Evolutionary conservation across 2,113 vertebrate genomes (phyloP), one percentile per base, ranked within the genome.

Genomic region (Indicator indicator): DNA sequence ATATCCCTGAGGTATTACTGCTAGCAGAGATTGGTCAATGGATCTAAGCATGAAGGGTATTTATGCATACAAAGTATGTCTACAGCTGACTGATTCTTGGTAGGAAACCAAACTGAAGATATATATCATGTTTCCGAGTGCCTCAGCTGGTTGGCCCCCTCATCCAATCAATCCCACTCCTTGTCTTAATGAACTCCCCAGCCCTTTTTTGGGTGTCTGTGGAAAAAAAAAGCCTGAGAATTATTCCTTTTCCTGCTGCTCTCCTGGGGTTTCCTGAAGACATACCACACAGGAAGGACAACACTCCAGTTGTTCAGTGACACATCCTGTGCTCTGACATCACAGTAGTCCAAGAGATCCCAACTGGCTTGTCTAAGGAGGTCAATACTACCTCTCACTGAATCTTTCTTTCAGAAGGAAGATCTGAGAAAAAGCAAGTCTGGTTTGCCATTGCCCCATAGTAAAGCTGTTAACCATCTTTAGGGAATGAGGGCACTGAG

Each of bases 361-460:
- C 30, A 77, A 16, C 6, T 62, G 33, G 38, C 16, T 67, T 70
- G 30, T 40, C 52, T 83, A 44, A 79, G 50, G 27, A 60, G 26
- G 62, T 9, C 15, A 15, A 12, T 23, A 42, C n/a, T n/a, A 55
- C 23, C 40, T 74, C 46, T 9, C 21, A 16, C 24, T 10, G 27
- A 32, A 24, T 32, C 38, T 13, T 83, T 28, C 24, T 63, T 84
- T 46, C 55, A 59, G 54, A 38, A 59, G 68, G 36, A 82, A 17
- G 18, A 76, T 44, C 30, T 33, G 48, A 67, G 30, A 6, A 72
- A 26, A 59, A 6, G 19, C 54, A n/a, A 54, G 27, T 27, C 5
- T 50, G 1, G 0, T 28, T 30, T 36, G 16, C 11, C 60, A 40
- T 21, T 59, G 18, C 27, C 36, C 16, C 0, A 1, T 17, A 11